These are phyloP conservation scores for Ophiothrix spiculata DNA, from an alignment of 35 echinoderm and acorn worm species.

Conservation along the genomic window DNA sequence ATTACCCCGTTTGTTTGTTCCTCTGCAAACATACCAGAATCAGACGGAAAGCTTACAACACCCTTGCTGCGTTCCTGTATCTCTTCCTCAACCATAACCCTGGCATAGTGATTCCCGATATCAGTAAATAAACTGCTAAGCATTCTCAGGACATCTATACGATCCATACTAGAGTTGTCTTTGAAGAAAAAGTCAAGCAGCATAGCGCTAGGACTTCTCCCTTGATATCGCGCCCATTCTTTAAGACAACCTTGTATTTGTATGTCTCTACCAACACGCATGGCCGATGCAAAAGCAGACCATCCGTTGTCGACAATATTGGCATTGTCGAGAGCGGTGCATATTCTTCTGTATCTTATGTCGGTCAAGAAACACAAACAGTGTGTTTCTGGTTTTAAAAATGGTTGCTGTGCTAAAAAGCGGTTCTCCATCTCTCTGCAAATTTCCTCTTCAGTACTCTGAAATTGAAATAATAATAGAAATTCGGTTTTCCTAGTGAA, in stretches of 20 bases:
- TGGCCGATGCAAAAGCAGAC: not conserved
- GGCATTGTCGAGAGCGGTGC: not conserved
- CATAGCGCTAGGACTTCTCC: not conserved
- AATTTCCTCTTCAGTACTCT: not conserved
- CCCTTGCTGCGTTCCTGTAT: not conserved
- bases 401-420: not conserved
- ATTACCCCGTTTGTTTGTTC: not conserved
- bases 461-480: not conserved
- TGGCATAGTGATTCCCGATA: not conserved
- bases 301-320: not conserved
- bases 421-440: not conserved
- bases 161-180: not conserved
- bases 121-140: not conserved
- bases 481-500: too few species aligned
- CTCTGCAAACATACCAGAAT: not conserved
- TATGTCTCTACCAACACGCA: not conserved
- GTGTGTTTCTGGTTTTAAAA: not conserved
- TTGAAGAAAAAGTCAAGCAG: not conserved
- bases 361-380: not conserved
- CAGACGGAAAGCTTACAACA: not conserved
- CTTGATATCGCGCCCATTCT: not conserved
- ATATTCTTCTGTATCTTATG: not conserved
- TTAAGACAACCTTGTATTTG: not conserved
- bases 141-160: not conserved
- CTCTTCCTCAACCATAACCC: not conserved